Evolutionary conservation across 2,797 vertebrate species (phyloP).

Genomic region (Leucoraja ocellata): DNA sequence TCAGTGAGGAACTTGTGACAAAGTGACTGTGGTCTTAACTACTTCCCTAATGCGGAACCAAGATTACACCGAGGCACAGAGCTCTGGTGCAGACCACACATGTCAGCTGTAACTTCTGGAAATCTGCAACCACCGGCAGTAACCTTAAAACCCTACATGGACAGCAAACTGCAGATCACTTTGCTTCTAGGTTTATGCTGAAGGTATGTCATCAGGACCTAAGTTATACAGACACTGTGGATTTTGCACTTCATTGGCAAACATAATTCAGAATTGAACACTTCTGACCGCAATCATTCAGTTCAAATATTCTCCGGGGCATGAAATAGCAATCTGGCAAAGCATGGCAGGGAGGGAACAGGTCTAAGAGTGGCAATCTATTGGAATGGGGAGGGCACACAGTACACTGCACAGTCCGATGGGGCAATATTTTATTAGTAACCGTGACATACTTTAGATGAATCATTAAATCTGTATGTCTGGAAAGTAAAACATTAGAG

Average conservation of each 20-base stretch:
- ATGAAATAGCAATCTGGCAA: neutral
- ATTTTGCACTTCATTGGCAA: neutral
- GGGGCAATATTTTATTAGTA: neutral
- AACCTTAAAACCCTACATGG: neutral
- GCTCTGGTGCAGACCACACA: neutral
- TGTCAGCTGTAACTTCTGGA: neutral
- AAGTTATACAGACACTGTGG: neutral
- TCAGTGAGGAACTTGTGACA: neutral
- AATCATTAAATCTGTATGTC: neutral
- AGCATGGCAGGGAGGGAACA: neutral
- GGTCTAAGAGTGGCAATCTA: neutral
- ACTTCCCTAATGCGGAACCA: neutral
- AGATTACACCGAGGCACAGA: neutral
- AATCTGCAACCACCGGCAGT: neutral
- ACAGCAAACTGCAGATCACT: neutral
- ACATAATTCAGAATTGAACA: neutral
- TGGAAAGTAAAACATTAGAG: neutral
- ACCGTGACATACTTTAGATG: neutral
- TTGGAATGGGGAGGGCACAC: too few relatives aligned
- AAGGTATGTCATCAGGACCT: neutral
- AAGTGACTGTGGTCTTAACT: neutral
- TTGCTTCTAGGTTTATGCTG: neutral
- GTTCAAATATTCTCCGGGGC: neutral
- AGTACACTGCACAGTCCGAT: too few relatives aligned
- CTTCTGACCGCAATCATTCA: neutral